Evolutionary conservation across 2,797 vertebrate genomes (phyloP).

Genomic region (Leptoclinus maculatus): DNA sequence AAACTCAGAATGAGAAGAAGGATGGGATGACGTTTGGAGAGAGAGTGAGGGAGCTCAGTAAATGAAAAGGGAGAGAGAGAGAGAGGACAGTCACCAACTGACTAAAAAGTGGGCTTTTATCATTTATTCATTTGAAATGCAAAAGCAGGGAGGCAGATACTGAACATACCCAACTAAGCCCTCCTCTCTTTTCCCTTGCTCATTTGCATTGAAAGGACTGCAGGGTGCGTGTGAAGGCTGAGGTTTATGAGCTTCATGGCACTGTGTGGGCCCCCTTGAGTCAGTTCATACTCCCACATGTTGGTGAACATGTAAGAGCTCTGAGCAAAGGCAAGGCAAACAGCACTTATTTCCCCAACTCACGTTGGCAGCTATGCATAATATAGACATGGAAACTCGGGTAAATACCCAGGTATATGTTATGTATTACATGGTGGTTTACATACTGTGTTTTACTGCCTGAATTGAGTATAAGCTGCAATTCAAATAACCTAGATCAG

Average conservation of each 20-base stretch:
- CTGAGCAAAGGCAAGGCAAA: constrained; percentile 55
- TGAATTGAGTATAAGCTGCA: background rate
- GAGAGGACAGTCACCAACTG: constrained; percentile 66
- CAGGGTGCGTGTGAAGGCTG: constrained; percentile 69
- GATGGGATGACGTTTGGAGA: constrained; percentile 26
- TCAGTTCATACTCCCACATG: constrained; percentile 74
- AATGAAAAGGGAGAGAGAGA: constrained; percentile 54
- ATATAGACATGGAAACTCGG: constrained; percentile 16
- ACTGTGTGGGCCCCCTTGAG: constrained; percentile 68
- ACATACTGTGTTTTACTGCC: constrained; percentile 17
- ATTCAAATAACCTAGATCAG: background rate
- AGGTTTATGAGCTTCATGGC: constrained; percentile 65
- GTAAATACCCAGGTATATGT: constrained; percentile 36
- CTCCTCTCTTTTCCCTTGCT: constrained; percentile 59
- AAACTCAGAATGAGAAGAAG: constrained; percentile 58
- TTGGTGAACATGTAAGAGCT: constrained; percentile 66
- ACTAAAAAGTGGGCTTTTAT: constrained; percentile 80
- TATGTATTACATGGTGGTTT: constrained; percentile 4
- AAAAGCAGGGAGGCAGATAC: constrained; percentile 75
- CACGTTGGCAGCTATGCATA: constrained; percentile 26
- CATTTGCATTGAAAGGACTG: constrained; percentile 82
- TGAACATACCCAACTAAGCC: constrained; percentile 69
- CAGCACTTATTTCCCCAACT: constrained; percentile 39
- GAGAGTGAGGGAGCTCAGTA: constrained; percentile 38
- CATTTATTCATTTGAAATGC: constrained; percentile 85